phyloP scores from a whole-genome alignment of 2,888 invertebrate genomes.

The Piscicola geometra region DNA sequence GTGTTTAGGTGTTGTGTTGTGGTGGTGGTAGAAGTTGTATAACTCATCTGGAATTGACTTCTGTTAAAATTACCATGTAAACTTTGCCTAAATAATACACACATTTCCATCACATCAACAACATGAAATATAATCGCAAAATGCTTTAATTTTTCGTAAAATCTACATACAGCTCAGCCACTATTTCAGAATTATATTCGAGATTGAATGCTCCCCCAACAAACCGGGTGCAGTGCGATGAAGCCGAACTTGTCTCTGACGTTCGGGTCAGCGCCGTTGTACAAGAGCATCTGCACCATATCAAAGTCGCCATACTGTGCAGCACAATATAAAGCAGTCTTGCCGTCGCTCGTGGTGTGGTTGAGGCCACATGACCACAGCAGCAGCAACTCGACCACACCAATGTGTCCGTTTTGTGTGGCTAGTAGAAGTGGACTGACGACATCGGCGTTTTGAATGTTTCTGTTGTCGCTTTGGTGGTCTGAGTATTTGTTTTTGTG shows the following conservation, averaged over 20 bases:
- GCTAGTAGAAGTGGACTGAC: constrained; percentile 43
- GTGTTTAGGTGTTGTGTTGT: too few relatives aligned
- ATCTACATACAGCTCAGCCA: too few relatives aligned
- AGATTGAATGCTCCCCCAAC: too few relatives aligned
- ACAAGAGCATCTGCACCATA: constrained; percentile 44
- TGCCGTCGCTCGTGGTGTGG: constrained; percentile 40
- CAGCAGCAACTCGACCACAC: constrained; percentile 43
- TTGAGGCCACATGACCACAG: constrained; percentile 42
- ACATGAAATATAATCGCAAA: too few relatives aligned
- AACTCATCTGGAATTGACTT: too few relatives aligned
- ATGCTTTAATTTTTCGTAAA: too few relatives aligned
- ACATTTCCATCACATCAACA: too few relatives aligned
- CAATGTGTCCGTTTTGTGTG: constrained; percentile 45
- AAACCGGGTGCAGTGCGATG: constrained; percentile 43
- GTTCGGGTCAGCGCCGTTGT: constrained; percentile 42
- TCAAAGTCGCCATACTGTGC: constrained; percentile 45
- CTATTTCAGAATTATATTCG: too few relatives aligned
- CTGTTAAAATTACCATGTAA: too few relatives aligned
- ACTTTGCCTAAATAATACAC: too few relatives aligned
- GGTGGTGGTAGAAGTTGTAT: too few relatives aligned
- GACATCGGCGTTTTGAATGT: constrained; percentile 32
- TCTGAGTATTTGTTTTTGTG: neutral
- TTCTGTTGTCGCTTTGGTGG: neutral
- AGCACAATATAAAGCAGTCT: constrained; percentile 43
- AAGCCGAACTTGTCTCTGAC: constrained; percentile 42